These are phyloP conservation scores for Spinus olivaceus DNA, from an alignment of 2,797 vertebrate genomes.

Conservation along the genomic window DNA sequence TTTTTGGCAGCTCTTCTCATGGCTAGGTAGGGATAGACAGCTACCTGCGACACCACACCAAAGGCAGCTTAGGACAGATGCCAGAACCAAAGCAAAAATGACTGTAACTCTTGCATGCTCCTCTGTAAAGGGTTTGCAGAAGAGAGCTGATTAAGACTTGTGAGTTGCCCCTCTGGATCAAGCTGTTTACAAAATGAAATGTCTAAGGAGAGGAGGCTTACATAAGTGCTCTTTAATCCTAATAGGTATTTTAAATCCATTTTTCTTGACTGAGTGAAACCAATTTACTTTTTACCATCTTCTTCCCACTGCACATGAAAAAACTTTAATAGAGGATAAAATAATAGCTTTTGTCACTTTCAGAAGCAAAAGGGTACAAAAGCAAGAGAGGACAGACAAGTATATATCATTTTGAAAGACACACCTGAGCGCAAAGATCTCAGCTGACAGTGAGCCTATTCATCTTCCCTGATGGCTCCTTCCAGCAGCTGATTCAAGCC, in stretches of 20 bases:
- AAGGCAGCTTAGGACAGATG: background rate
- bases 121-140: background rate
- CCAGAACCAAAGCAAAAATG: background rate
- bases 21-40: background rate
- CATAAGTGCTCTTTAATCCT: background rate
- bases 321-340: background rate
- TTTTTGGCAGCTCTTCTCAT: background rate
- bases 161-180: background rate
- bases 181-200: background rate
- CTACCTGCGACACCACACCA: background rate
- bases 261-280: background rate
- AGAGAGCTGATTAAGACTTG: background rate
- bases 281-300: background rate
- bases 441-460: background rate
- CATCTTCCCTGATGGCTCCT: background rate
- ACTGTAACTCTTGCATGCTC: background rate
- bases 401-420: background rate
- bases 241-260: background rate
- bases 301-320: background rate
- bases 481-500: background rate
- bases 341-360: background rate
- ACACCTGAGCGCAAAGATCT: background rate
- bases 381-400: background rate
- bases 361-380: background rate
- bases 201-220: background rate